phyloP scores from a whole-genome alignment of 2,888 invertebrate species.

The Axea sp. region DNA sequence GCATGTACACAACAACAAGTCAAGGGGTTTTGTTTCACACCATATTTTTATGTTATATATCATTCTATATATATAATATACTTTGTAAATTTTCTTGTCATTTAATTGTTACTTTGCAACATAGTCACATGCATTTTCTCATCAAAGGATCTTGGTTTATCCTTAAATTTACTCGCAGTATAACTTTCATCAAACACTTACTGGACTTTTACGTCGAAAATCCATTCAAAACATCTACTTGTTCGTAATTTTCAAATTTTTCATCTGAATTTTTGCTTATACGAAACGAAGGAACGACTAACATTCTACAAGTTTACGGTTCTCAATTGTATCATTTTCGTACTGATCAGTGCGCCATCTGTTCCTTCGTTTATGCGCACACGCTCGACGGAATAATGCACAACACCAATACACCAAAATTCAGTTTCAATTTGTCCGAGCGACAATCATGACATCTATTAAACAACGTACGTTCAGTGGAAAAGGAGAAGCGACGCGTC shows the following conservation, averaged over 20 bases:
- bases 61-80: slow-evolving; percentile 53
- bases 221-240: slow-evolving; percentile 41
- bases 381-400: slow-evolving; percentile 49
- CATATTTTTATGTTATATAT: slow-evolving; percentile 58
- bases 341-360: slow-evolving; percentile 24
- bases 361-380: slow-evolving; percentile 29
- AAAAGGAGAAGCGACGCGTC: slow-evolving; percentile 29
- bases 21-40: slow-evolving; percentile 63
- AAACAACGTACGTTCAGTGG: slow-evolving; percentile 40
- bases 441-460: slow-evolving; percentile 43
- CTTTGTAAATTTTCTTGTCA: slow-evolving; percentile 48
- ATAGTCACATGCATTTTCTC: slow-evolving; percentile 50
- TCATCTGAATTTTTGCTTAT: slow-evolving; percentile 11
- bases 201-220: slow-evolving; percentile 37
- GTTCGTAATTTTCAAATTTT: slow-evolving; percentile 10
- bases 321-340: slow-evolving; percentile 31
- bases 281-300: slow-evolving; percentile 40
- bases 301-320: slow-evolving; percentile 17
- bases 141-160: slow-evolving; percentile 14
- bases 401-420: slow-evolving; percentile 54
- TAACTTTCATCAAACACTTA: slow-evolving; percentile 50
- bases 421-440: slow-evolving; percentile 50
- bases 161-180: slow-evolving; percentile 14
- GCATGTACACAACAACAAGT: slow-evolving; percentile 68
- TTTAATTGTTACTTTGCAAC: slow-evolving; percentile 53